A percentile compares a stretch with the other conserved stretches of the same genome.
Evolutionary conservation across 2,888 invertebrate genomes (phyloP).

Genomic region (Falcaria lacertinaria): DNA sequence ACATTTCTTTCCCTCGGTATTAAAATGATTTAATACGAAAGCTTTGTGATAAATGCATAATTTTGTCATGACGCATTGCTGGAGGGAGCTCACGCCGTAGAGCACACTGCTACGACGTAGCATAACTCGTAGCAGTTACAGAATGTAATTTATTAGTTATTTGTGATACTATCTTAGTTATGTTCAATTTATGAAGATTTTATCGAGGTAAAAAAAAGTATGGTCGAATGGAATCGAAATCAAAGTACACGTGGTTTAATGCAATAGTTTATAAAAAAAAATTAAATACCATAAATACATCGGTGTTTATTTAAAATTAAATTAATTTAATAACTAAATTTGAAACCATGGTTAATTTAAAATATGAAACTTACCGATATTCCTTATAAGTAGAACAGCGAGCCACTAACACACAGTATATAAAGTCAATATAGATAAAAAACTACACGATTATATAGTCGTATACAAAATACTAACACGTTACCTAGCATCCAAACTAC

Average conservation of each 20-base stretch:
- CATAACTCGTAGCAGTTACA: slow-evolving; percentile 1
- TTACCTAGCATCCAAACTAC: slow-evolving; percentile 31
- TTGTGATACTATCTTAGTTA: too few relatives aligned
- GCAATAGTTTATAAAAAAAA: too few relatives aligned
- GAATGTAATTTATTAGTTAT: not conserved
- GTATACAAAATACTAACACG: slow-evolving; percentile 35
- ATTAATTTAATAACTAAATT: too few relatives aligned
- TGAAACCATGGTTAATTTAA: not conserved
- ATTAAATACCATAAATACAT: too few relatives aligned
- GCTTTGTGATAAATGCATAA: not conserved
- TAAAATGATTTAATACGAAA: not conserved
- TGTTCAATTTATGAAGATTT: too few relatives aligned
- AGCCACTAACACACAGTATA: slow-evolving; percentile 24
- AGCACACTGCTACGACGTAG: slow-evolving; percentile 4
- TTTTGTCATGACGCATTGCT: slow-evolving; percentile 6
- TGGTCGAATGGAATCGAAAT: too few relatives aligned
- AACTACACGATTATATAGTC: slow-evolving; percentile 24
- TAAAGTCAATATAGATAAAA: slow-evolving; percentile 11
- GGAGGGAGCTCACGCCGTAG: slow-evolving; percentile 9
- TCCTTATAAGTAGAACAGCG: not conserved
- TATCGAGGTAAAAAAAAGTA: too few relatives aligned
- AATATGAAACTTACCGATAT: not conserved
- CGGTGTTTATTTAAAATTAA: too few relatives aligned
- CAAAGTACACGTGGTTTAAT: too few relatives aligned
- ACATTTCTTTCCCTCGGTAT: not conserved